Percentiles rank a stretch among this genome's conserved stretches.
Evolutionary conservation across 53 echinoderm and acorn worm genomes (phyloP).

Genomic region (Echinometra lucunter): DNA sequence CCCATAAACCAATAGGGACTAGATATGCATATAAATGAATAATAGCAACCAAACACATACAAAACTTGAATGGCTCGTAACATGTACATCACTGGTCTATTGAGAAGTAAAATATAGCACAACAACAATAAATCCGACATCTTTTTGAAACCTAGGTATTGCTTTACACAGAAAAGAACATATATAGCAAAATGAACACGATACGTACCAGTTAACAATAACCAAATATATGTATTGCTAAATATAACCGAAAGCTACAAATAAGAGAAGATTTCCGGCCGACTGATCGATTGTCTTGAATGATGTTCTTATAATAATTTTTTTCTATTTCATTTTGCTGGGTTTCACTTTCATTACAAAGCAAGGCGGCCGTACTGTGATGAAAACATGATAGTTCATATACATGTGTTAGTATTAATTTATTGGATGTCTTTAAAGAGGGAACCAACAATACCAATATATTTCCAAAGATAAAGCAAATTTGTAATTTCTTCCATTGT

Average conservation of each 20-base stretch:
- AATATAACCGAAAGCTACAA: background rate
- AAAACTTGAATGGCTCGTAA: background rate
- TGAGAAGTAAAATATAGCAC: background rate
- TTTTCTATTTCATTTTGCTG: constrained; percentile 2
- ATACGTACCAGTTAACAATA: too few relatives aligned
- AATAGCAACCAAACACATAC: background rate
- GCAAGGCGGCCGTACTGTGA: background rate
- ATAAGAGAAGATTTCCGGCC: background rate
- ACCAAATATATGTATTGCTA: background rate
- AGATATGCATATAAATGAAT: background rate
- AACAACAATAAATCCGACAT: too few relatives aligned
- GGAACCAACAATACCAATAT: too few relatives aligned
- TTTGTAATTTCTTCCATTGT: too few relatives aligned
- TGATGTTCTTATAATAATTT: background rate
- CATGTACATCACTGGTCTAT: background rate
- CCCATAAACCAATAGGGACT: background rate
- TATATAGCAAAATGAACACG: background rate
- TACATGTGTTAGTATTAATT: too few relatives aligned
- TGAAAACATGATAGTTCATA: background rate
- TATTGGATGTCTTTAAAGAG: too few relatives aligned
- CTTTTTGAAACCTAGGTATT: too few relatives aligned
- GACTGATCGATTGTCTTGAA: background rate
- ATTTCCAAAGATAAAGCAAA: too few relatives aligned
- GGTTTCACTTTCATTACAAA: background rate
- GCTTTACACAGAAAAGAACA: background rate